Conservation (phyloP, 2,888 invertebrate species). For the Tetragonisca angustula region DNA sequence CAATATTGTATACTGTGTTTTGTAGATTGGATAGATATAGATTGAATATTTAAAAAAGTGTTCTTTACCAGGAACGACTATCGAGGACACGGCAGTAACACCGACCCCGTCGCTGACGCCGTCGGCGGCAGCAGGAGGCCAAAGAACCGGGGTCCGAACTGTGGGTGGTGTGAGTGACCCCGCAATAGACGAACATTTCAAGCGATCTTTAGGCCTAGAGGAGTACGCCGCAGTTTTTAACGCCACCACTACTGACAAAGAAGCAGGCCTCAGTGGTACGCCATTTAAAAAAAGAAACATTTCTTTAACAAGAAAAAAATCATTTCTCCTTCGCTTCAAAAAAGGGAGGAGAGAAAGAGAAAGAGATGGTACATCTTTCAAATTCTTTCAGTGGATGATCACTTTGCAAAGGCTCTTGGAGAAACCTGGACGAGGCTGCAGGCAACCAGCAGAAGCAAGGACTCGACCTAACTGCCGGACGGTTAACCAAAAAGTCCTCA, state of each 20-base stretch:
- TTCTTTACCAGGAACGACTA: constrained; percentile 76
- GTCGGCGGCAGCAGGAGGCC: constrained; percentile 78
- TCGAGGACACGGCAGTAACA: constrained; percentile 80
- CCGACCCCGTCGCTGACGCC: constrained; percentile 80
- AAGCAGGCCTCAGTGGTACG: constrained; percentile 81
- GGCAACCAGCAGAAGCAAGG: constrained; percentile 79
- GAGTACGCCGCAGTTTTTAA: constrained; percentile 83
- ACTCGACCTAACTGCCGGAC: constrained; percentile 77
- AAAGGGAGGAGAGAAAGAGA: background rate
- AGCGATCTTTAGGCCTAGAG: constrained; percentile 94
- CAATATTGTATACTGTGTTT: background rate
- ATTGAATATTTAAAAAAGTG: background rate
- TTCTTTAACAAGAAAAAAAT: background rate
- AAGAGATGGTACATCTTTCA: background rate
- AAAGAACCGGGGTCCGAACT: constrained; percentile 79
- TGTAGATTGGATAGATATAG: background rate
- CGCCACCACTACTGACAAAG: constrained; percentile 79
- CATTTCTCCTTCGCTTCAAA: background rate
- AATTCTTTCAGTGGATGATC: constrained; percentile 79
- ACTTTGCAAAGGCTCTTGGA: constrained; percentile 82
- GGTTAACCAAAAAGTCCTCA: constrained; percentile 26
- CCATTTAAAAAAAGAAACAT: background rate
- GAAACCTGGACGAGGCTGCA: constrained; percentile 83
- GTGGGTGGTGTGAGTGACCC: constrained; percentile 88
- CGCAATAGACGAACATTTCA: constrained; percentile 97